Conservation (phyloP, 2,888 invertebrate species). For the Acanthosepion esculentum region DNA sequence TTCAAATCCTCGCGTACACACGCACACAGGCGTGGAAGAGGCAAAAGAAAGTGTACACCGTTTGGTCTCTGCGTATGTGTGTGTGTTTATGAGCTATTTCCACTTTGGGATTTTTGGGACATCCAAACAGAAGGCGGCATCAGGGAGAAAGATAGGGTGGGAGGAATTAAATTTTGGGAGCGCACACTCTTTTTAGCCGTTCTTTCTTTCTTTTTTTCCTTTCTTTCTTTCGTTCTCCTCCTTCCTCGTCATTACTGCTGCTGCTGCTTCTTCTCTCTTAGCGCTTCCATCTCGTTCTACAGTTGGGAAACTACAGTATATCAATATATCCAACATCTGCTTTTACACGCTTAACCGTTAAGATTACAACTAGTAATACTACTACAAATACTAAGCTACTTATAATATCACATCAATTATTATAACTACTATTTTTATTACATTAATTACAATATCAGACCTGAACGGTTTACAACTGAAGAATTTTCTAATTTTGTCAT, state of each 20-base stretch:
- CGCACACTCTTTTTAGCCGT: neutral
- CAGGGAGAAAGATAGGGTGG: neutral
- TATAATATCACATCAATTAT: neutral
- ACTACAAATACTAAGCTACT: neutral
- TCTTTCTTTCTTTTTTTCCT: neutral
- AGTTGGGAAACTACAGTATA: neutral
- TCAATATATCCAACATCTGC: neutral
- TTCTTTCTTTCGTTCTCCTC: neutral
- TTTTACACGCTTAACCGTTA: neutral
- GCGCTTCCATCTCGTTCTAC: neutral
- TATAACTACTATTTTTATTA: neutral
- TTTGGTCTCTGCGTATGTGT: neutral
- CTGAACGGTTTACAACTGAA: neutral
- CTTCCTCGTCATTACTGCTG: neutral
- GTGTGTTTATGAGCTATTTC: too few species aligned
- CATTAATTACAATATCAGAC: neutral
- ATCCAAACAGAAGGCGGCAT: neutral
- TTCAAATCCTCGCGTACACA: neutral
- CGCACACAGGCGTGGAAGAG: neutral
- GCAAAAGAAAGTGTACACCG: neutral
- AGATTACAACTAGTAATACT: neutral
- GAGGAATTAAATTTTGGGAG: neutral
- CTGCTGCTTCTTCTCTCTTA: neutral
- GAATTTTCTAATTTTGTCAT: neutral
- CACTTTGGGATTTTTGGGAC: neutral